Conservation (phyloP, 2,888 invertebrate species). For the Xylophagus ater region DNA sequence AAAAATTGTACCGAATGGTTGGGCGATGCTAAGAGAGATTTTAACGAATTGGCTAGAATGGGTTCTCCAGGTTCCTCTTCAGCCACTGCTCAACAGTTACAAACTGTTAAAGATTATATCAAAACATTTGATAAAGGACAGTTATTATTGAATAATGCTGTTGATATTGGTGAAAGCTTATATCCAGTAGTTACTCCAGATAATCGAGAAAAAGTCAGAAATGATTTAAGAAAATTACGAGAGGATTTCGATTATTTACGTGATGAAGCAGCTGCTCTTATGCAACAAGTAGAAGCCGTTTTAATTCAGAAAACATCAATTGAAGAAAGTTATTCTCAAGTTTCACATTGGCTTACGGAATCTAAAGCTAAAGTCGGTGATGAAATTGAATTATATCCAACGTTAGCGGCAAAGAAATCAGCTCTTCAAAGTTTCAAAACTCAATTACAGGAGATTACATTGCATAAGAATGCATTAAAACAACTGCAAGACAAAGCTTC, state of each 20-base stretch:
- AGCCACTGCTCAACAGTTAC: constrained; percentile 57
- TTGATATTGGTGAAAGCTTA: constrained; percentile 78
- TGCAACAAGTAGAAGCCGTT: constrained; percentile 79
- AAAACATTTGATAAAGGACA: constrained; percentile 67
- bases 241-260: constrained; percentile 74
- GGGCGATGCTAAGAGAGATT: constrained; percentile 58
- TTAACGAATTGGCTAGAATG: constrained; percentile 59
- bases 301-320: constrained; percentile 85
- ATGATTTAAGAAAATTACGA: constrained; percentile 67
- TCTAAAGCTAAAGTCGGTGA: constrained; percentile 62
- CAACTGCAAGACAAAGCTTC: constrained; percentile 75
- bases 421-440: constrained; percentile 71
- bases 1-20: constrained; percentile 69
- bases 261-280: constrained; percentile 71
- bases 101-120: constrained; percentile 52
- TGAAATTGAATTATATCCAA: constrained; percentile 61
- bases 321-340: constrained; percentile 82
- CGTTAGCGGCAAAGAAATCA: constrained; percentile 78
- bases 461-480: constrained; percentile 73
- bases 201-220: constrained; percentile 73
- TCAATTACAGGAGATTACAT: constrained; percentile 71
- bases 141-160: constrained; percentile 60
- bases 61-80: constrained; percentile 64
- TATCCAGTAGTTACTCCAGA: constrained; percentile 80
- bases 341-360: constrained; percentile 76